A percentile compares a stretch with the other conserved stretches of the same genome.
phyloP scores from a whole-genome alignment of 2,888 invertebrate species.

The Drosophila birchii region DNA sequence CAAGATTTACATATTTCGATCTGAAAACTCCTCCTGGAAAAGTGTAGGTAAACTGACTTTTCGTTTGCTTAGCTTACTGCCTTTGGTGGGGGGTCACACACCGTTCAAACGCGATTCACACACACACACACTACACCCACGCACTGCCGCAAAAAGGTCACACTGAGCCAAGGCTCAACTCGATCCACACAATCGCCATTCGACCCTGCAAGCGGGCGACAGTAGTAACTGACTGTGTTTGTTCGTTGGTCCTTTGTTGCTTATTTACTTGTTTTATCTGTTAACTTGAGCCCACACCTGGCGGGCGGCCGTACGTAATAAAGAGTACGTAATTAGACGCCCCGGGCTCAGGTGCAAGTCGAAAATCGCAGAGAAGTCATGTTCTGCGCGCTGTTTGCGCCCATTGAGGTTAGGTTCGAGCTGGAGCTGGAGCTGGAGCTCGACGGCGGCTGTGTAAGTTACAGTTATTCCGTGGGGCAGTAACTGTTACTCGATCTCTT shows the following conservation, averaged over 20 bases:
- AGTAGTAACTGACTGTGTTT: conserved; percentile 3
- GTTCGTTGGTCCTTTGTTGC: conserved; percentile 5
- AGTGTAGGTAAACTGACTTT: not conserved
- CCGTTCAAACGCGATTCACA: conserved; percentile 1
- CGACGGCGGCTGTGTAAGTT: conserved; percentile 60
- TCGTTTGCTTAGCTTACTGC: not conserved
- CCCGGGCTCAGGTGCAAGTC: not conserved
- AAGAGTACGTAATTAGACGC: conserved; percentile 7
- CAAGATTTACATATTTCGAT: not conserved
- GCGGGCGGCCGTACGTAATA: conserved; percentile 8
- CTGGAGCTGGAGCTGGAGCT: conserved; percentile 50
- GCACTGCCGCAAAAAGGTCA: conserved; percentile 2
- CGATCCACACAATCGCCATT: not conserved
- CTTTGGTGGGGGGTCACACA: not conserved
- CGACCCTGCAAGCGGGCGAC: conserved; percentile 3
- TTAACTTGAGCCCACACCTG: not conserved
- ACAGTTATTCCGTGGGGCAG: conserved; percentile 11
- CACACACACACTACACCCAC: too few species aligned
- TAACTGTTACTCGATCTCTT: not conserved
- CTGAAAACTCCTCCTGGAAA: not conserved
- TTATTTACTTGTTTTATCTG: not conserved
- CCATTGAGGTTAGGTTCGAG: conserved; percentile 61
- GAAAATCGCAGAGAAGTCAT: not conserved
- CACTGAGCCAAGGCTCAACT: not conserved
- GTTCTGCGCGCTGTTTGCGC: conserved; percentile 44